phyloP scores from a whole-genome alignment of 2,113 vertebrate genomes.

The Catagonus wagneri region DNA sequence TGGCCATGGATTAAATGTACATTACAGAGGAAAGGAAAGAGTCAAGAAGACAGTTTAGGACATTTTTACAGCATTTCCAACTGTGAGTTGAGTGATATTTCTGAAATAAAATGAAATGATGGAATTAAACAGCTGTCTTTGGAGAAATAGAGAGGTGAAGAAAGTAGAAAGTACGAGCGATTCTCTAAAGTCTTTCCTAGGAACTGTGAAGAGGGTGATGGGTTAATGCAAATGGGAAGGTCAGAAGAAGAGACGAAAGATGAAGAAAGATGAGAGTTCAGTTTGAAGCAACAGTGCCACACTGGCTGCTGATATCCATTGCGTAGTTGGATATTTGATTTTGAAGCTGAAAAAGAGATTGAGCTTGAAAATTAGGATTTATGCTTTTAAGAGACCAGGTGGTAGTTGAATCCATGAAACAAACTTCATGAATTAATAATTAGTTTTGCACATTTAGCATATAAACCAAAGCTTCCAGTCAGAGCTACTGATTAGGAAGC shows the following conservation, averaged over 20 bases:
- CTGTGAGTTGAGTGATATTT: background rate
- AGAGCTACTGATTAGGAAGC: background rate
- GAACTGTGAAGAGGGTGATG: background rate
- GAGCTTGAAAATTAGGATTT: background rate
- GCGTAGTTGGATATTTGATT: background rate
- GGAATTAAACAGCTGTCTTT: background rate
- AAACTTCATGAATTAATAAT: background rate
- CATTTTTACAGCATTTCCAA: background rate
- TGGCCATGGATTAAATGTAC: background rate
- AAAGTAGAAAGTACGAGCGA: background rate
- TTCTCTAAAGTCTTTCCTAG: background rate
- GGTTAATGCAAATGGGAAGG: background rate
- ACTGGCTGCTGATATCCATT: background rate
- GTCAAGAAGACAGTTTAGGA: background rate
- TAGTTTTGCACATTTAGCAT: background rate
- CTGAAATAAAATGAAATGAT: conserved; percentile 6
- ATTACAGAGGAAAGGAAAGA: background rate
- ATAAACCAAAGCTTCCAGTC: background rate
- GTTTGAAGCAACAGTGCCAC: background rate
- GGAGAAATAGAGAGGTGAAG: background rate
- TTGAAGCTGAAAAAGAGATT: background rate
- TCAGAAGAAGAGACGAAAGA: background rate
- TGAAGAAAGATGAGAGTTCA: background rate
- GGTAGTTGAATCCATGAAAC: background rate
- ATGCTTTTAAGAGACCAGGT: background rate